Base-by-base conservation (phyloP, 2,113 vertebrate genomes). In the Nanorana parkeri region DNA sequence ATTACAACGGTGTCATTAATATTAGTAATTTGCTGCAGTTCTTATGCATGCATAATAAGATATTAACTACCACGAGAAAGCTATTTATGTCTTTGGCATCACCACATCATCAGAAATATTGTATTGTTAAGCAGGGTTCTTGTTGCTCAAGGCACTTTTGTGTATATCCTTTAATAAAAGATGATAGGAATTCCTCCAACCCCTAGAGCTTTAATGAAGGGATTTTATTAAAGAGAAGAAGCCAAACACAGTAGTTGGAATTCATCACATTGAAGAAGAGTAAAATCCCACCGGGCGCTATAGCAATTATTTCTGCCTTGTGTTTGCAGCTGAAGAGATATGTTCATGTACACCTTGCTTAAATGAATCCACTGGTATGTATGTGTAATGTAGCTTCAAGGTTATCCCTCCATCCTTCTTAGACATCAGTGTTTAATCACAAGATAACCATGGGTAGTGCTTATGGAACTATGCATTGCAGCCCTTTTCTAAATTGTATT, bases 111-210 rank as follows among this genome's bases (percentile, higher is more conserved):
- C 41, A 41, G 4, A 20, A 36, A 26, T 76, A 24, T 61, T 58
- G 16, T 58, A 13, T 72, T 29, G 51, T 24, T 5, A 19, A 58
- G 72, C 29, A 36, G 55, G 58, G 2, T 17, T 15, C 16, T 47
- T 64, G 20, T 76, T 63, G 16, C 56, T 64, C 0, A 51, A 51
- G 61, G 47, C 63, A 29, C 54, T 24, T 60, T n/a, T 56, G 4
- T 79, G 3, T 66, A 66, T 67, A 11, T 67, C 15, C 28, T 78
- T 32, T 78, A n/a, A 68, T 80, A 69, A 60, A 68, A 28, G 54
- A 19, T 68, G n/a, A 68, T 80, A 32, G 77, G 66, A 80, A 80
- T 69, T 80, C 65, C 77, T 56, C 56, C n/a, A 56, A 21, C 16
- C 16, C 17, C 19, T 64, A 28, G 16, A 15, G 52, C 4, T 36